Evolutionary conservation across 1,140 invertebrate genomes (phyloP), one percentile per base, ranked within the genome.

Genomic region (Sinonovacula constricta): DNA sequence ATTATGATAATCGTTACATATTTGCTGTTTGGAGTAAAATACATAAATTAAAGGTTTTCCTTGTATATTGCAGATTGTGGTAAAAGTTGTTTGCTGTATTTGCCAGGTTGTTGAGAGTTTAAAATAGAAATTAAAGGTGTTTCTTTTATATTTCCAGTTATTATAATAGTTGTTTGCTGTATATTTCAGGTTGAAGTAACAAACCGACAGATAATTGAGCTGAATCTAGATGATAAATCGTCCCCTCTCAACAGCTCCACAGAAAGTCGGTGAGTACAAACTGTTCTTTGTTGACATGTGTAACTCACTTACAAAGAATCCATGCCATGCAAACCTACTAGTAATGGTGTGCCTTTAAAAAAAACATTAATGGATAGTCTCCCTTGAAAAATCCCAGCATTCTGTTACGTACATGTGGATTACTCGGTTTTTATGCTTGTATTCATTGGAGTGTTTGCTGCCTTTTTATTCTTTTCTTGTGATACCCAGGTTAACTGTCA

Each of bases 161-260:
- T 30, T 39, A 28, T 22, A 1, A 12, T 33, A 7, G 36, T 15
- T 62, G 18, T 0, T 28, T 14, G 18, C 30, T 62, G 53, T 24
- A 24, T 31, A 45, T 71, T 78, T n/a, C 71, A 83, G 82, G 79
- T 81, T 18, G 82, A 83, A 53, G 82, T 83, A 14, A 83, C 79
- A 62, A 83, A 83, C 59, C 63, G 80, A 78, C 82, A 83, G 49
- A 83, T 83, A 33, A 79, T 79, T 56, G 79, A 83, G 71, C 63
- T 83, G 53, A 81, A 76, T 45, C 51, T 83, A 74, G 75, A 81
- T 36, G 75, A 78, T 62, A 74, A 49, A 36, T 53, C 70, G 33
- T 22, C 70, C 26, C 18, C n/a, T 14, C 53, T 30, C 7, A 78
- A 53, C 56, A 68, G 45, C 28, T 63, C 75, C 10, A 63, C 54